phyloP scores from a whole-genome alignment of 2,888 invertebrate genomes.

The Cartodere bifasciata region DNA sequence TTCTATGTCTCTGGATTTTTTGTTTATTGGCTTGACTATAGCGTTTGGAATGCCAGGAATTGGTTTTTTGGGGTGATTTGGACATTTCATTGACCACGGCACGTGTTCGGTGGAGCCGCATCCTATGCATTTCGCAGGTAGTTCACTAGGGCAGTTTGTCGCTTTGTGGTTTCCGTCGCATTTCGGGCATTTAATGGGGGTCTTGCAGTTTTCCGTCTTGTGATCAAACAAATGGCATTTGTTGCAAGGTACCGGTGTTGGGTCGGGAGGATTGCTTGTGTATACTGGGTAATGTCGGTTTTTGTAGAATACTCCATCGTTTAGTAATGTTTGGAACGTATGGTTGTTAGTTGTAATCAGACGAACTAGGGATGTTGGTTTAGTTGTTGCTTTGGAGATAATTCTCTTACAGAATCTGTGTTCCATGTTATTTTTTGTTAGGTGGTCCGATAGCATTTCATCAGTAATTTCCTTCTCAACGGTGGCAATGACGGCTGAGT shows the following conservation, averaged over 20 bases:
- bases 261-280: conserved; percentile 1
- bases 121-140: conserved; percentile 1
- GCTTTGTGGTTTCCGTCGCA: conserved; percentile 6
- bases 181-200: conserved; percentile 6
- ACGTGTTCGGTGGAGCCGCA: background rate
- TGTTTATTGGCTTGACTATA: background rate
- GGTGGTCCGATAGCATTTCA: too few species aligned
- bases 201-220: background rate
- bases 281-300: conserved; percentile 4
- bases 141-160: background rate
- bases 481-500: background rate
- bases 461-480: too few species aligned
- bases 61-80: conserved; percentile 5
- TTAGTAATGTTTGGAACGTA: conserved; percentile 1
- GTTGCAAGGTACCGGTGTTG: conserved; percentile 4
- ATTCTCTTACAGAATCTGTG: conserved; percentile 6
- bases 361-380: conserved; percentile 1
- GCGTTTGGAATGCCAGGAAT: conserved; percentile 6
- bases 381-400: background rate
- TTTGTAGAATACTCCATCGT: conserved; percentile 5
- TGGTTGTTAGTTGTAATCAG: conserved; percentile 3
- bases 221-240: conserved; percentile 3
- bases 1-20: conserved; percentile 3
- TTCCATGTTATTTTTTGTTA: too few species aligned
- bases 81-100: conserved; percentile 5